Base-by-base conservation (phyloP, 2,113 vertebrate genomes). In the Macroglossus sobrinus region DNA sequence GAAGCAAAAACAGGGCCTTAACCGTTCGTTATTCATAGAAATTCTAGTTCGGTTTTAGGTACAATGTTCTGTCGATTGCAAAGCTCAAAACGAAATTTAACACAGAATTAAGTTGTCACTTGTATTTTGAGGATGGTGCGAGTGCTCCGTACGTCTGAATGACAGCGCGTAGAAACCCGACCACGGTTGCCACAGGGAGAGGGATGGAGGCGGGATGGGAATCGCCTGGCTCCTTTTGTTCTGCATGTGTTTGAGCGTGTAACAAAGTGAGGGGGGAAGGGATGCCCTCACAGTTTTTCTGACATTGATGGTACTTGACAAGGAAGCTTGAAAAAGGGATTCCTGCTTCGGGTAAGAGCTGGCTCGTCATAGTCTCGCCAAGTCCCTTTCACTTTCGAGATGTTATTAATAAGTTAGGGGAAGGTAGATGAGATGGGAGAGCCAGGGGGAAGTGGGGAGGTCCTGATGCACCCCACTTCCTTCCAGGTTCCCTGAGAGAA, bases 101-200 rank as follows among this genome's bases (percentile, higher is more conserved):
- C 55, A 28, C 33, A 30, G 47, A 72, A 38, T 53, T 93, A 12
- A 11, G 21, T 28, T 53, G 38, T 50, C 47, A 13, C 4, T 50
- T 50, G 13, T 14, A 6, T 14, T 50, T 47, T 50, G 3, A 50
- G 47, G 47, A 50, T 13, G 13, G 47, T 14, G 47, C 47, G 14
- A 4, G 26, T 0, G 15, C 10, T 6, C 45, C 13, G 0, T 4
- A 3, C 21, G 1, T 38, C 7, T 16, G 30, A 38, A n/a, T 13
- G 16, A 69, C 26, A 19, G 24, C 18, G 15, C 0, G 3, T 7
- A 50, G 19, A 61, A 6, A 6, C 4, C 2, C 28, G 15, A 22
- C n/a, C 18, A 3, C 8, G 3, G 18, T 38, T 30, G 10, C 38
- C 28, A 5, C 16, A 59, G 26, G 24, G 43, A 82, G n/a, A 21